Base-by-base conservation (phyloP, 92 coral and sea anemone genomes). In the Isaurus tuberculatus region DNA sequence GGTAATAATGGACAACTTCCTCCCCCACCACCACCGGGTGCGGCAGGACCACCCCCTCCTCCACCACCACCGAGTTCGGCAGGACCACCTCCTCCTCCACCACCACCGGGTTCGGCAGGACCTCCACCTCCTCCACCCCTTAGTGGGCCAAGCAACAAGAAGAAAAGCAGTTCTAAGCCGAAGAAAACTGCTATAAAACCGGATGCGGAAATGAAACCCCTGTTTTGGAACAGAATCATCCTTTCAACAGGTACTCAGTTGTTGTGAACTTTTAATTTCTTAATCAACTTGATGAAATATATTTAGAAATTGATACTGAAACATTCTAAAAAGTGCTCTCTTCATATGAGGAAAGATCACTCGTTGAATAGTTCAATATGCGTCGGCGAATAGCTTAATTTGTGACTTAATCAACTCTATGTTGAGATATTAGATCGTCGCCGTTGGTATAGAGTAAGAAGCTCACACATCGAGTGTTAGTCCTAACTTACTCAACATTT, bases 121-220 rank as follows among this genome's bases (percentile, higher is more conserved):
- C 88, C 95, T 22, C 96, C 95, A 48, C 95, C 96, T 25, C 86
- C 87, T 23, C 92, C 85, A 32, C 57, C 75, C 6, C 77, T 72
- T 49, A 82, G 86, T 23, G 73, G 71, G 0, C 22, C 63, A 9
- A 16, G 51, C 27, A 43, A 42, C 48, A 77, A 77, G 16, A 79
- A 73, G 64, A 65, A 75, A 53, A 11, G 72, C 25, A 88, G 80
- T 37, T 79, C 88, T n/a, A 87, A 93, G 83, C 99, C 98, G 28
- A 92, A 81, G 61, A 97, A 97, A 72, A 73, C 88, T 1, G 94
- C 86, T 53, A 87, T 97, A 75, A 97, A 94, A 67, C 99, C 99
- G 1, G 92, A 92, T n/a, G 93, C 92, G 26, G 99, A 97, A 67
- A 97, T 97, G 99, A 97, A 96, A 67, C 99, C 98, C 46, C 85